Evolutionary conservation across 2,888 invertebrate species (phyloP), one percentile per base, ranked within the genome.

Genomic region (Amphipyra tragopoginis): DNA sequence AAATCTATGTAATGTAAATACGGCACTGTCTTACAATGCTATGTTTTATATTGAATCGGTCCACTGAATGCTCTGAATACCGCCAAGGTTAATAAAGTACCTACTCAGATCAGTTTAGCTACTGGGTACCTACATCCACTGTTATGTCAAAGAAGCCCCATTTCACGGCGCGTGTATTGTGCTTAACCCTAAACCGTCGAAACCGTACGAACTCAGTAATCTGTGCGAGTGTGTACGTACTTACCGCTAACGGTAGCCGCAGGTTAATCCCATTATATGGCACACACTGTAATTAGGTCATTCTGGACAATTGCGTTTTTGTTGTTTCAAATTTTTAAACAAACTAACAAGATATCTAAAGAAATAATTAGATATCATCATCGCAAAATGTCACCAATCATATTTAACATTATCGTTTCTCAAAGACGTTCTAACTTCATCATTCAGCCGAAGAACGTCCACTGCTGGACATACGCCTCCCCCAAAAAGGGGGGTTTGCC

Each of bases 111-210:
- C 65, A 58, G 63, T 53, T 55, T 56, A 52, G 53, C 33, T 65
- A 29, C 47, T 67, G 44, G 68, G 72, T 69, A 56, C n/a, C n/a
- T n/a, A n/a, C 55, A 54, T 69, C 61, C 50, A 57, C 58, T 58
- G 66, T 72, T 78, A 74, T 75, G 68, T 72, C 65, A 72, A 65
- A 40, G 90, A 91, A 91, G 86, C 90, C 91, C 42, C 76, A 86
- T 66, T 81, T 84, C 73, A 65, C 72, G 76, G 65, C 72, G 73
- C 75, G 78, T 77, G 82, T 77, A 75, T 65, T 71, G 77, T 85
- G 81, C 84, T 92, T 90, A 93, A 93, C 93, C 93, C 93, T 93
- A 91, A 93, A 93, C 81, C 86, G 77, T 86, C 84, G 93, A 93
- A 94, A 90, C 93, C 94, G 85, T 93, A 93, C 76, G 82, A 90